Conservation (phyloP, 2,113 vertebrate species). For the Urocitellus parryii region DNA sequence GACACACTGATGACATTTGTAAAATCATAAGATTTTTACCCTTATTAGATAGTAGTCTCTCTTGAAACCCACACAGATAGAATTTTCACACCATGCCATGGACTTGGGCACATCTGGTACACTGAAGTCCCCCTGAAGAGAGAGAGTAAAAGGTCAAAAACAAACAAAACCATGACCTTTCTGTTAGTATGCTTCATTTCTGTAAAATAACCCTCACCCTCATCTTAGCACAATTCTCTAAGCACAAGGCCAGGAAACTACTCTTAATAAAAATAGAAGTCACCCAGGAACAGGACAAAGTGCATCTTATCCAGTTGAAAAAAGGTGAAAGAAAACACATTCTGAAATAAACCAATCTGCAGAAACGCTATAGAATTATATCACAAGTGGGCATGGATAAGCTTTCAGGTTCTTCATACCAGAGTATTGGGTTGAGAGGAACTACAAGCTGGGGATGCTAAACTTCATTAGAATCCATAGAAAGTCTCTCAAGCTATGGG, state of each 20-base stretch:
- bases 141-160: slow-evolving; percentile 51
- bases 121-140: slow-evolving; percentile 93
- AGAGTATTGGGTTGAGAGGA: background rate
- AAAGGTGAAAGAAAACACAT: slow-evolving; percentile 9
- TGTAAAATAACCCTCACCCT: slow-evolving; percentile 18
- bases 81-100: slow-evolving; percentile 99
- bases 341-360: background rate
- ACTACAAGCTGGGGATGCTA: background rate
- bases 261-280: background rate
- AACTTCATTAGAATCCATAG: background rate
- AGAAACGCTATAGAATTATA: background rate
- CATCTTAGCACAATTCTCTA: background rate
- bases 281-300: background rate
- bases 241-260: background rate
- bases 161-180: background rate
- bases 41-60: slow-evolving; percentile 98
- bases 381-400: too few relatives aligned
- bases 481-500: background rate
- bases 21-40: slow-evolving; percentile 86
- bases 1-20: background rate
- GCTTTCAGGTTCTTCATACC: background rate
- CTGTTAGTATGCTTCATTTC: background rate
- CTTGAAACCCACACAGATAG: slow-evolving; percentile 99
- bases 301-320: background rate
- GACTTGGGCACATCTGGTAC: slow-evolving; percentile 98